Evolutionary conservation across 2,113 vertebrate species (phyloP), one percentile per base, ranked within the genome.

Genomic region (Tenebrosternarchus preto): DNA sequence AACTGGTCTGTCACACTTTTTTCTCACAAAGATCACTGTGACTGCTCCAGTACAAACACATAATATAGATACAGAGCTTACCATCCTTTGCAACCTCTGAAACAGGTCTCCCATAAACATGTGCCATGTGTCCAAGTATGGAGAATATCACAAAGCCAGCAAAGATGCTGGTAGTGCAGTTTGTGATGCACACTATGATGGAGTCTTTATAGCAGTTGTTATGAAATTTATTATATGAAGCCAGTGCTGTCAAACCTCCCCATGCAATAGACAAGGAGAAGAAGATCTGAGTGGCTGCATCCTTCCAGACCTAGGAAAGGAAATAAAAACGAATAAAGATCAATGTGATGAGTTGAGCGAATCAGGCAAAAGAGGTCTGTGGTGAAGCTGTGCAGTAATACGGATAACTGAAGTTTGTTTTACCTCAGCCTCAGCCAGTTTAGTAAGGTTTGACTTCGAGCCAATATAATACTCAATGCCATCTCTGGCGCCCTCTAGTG

Each of bases 71-170:
- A 31, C 1, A 60, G 0, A 67, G 33, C 90, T 84, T 88, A 99
- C 98, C 98, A 91, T 95, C 95, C 76, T 96, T 92, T 33, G 96
- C 97, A 0, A 98, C 96, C 67, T 98, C 92, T 0, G 92, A 91
- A 50, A 99, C 95, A 0, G 94, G 94, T 77, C 91, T 92, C 71
- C 92, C 31, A 0, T 95, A 95, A 84, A 93, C 55, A 1, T 94
- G 91, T 20, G 98, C 97, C 96, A 99, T 98, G 68, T 99, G 96
- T 39, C 97, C 98, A 90, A 99, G 79, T 83, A 99, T 92, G 73
- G 97, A 98, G 92, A 99, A 99, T 87, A 99, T 98, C 0, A 95
- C 95, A 89, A 99, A 99, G 24, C 98, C 98, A 50, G 97, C 97
- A 69, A 98, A 93, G 16, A 99, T 72, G 0, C 98, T 98, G 66